Base-by-base conservation (phyloP, 2,113 vertebrate species). In the Sapajus apella region DNA sequence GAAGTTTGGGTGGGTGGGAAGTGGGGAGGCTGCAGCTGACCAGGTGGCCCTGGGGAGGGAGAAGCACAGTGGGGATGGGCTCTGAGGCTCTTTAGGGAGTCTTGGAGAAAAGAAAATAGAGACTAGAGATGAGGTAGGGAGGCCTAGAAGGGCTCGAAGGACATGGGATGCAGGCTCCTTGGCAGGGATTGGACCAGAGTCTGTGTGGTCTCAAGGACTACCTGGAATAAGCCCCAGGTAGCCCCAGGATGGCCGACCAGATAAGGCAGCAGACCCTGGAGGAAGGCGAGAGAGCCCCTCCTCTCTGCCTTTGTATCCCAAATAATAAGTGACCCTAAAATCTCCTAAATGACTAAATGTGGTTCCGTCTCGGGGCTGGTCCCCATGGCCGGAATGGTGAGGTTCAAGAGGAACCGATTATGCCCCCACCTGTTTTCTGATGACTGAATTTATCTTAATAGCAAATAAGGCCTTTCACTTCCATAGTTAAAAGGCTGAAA, bases 61-160 rank as follows among this genome's bases (percentile, higher is more conserved):
- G 12, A 35, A 43, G 66, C 55, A 6, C 13, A 5, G 2, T 40
- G 58, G 56, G 50, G 18, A 25, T 1, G n/a, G 13, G 27, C 64
- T 47, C 8, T 1, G 0, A 47, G 86, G 13, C 25, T 35, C 40
- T 1, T 11, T 20, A 56, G 47, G 16, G 3, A 0, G 7, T 18
- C 25, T 43, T 43, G 23, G 3, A 12, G 21, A 73, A 72, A 64
- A 50, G 50, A 12, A 27, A 20, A 13, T 0, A 0, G 81, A 80
- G n/a, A 16, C 3, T 8, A 18, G 58, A 75, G 40, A 18, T n/a
- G 43, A 86, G 66, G 56, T 6, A 55, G n/a, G 52, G 18, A 81
- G 20, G 30, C 13, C 18, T 0, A 2, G 35, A 9, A 37, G 61
- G 35, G 37, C 18, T 5, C 20, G 5, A 45, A 47, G 52, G 27